phyloP scores from a whole-genome alignment of 2,888 invertebrate species.

The Spodoptera picta region DNA sequence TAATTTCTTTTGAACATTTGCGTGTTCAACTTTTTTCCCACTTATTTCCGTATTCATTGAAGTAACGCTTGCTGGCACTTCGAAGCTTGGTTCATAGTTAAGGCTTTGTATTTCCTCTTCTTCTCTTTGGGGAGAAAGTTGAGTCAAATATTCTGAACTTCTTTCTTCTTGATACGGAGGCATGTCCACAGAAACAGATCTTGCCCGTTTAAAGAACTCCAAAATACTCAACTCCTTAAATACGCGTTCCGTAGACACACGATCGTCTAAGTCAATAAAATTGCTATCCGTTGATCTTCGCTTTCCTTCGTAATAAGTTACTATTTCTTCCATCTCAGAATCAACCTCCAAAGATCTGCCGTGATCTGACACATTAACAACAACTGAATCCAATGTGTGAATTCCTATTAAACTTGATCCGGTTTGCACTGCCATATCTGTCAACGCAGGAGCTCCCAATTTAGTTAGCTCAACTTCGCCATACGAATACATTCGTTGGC shows the following conservation, averaged over 20 bases:
- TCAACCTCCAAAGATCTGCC: not conserved
- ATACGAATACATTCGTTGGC: conserved; percentile 66
- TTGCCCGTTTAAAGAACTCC: conserved; percentile 65
- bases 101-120: conserved; percentile 65
- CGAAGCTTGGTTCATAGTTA: conserved; percentile 55
- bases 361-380: not conserved
- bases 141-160: not conserved
- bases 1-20: conserved; percentile 26
- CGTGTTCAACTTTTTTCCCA: conserved; percentile 19
- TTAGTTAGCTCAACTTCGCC: conserved; percentile 72
- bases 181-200: conserved; percentile 49
- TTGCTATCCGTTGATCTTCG: conserved; percentile 1
- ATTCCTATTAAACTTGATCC: conserved; percentile 72
- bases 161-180: not conserved
- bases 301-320: conserved; percentile 19
- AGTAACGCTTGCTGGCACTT: not conserved
- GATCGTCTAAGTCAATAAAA: conserved; percentile 11
- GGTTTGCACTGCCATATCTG: conserved; percentile 74
- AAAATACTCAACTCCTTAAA: conserved; percentile 70
- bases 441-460: conserved; percentile 46
- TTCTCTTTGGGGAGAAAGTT: conserved; percentile 11
- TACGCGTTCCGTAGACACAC: conserved; percentile 15
- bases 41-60: not conserved
- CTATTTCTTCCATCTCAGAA: conserved; percentile 19
- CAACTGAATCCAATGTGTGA: conserved; percentile 11